Conservation (phyloP, 2,888 invertebrate genomes). For the Drosophila merina region DNA sequence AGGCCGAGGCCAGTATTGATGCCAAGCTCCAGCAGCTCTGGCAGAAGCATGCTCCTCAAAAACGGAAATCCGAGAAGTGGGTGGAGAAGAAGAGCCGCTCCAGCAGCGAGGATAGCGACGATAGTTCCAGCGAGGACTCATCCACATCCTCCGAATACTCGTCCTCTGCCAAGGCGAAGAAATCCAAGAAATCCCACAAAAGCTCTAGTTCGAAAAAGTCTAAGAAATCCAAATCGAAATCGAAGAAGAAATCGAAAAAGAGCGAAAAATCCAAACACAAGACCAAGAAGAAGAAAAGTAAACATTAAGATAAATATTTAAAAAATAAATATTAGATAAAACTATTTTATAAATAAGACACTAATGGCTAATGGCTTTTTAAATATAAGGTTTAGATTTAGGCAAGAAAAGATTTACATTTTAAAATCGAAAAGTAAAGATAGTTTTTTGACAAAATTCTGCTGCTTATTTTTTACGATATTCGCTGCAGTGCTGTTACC, state of each 20-base stretch:
- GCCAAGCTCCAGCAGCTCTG: constrained; percentile 60
- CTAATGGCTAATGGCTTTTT: constrained; percentile 35
- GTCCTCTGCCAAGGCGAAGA: constrained; percentile 30
- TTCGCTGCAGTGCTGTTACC: constrained; percentile 8
- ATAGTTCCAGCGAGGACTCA: constrained; percentile 32
- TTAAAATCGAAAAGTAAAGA: background rate
- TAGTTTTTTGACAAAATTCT: background rate
- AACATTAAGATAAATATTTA: constrained; percentile 43
- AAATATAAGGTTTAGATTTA: background rate
- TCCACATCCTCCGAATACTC: constrained; percentile 25
- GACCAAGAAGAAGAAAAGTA: constrained; percentile 68
- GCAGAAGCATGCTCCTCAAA: constrained; percentile 52
- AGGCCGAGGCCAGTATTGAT: constrained; percentile 50
- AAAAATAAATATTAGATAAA: constrained; percentile 1
- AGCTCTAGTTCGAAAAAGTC: constrained; percentile 49
- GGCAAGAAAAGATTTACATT: too few species aligned
- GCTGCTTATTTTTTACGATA: background rate
- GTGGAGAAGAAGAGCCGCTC: constrained; percentile 48
- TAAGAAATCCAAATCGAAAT: constrained; percentile 61
- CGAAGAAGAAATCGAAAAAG: constrained; percentile 67
- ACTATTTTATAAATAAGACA: constrained; percentile 5
- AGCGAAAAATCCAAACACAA: constrained; percentile 54
- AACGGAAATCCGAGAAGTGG: constrained; percentile 58
- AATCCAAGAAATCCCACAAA: constrained; percentile 48
- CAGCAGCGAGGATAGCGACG: constrained; percentile 63